Evolutionary conservation across 2,113 vertebrate genomes (phyloP).

Genomic region (Candoia aspera): DNA sequence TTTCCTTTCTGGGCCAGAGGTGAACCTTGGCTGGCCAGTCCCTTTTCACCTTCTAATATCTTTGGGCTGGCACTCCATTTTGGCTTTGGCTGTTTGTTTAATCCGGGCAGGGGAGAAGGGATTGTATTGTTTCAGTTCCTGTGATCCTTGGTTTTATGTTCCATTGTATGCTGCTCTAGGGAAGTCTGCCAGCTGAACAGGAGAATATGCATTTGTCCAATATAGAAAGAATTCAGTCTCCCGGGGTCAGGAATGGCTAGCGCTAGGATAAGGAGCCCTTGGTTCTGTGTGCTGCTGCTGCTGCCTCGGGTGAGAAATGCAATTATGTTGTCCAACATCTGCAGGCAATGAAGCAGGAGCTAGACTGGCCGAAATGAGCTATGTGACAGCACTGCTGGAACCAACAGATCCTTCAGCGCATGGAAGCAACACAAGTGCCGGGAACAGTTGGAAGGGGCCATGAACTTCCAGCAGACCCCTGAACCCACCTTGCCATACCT

Average conservation of each 20-base stretch:
- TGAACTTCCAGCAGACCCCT: background rate
- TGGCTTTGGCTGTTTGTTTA: background rate
- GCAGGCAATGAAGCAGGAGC: background rate
- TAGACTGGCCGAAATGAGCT: background rate
- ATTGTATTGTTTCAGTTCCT: background rate
- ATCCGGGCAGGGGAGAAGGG: background rate
- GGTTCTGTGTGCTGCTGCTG: background rate
- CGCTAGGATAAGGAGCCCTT: background rate
- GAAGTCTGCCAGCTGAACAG: background rate
- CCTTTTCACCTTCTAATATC: background rate
- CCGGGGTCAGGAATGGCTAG: background rate
- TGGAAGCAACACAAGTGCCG: background rate
- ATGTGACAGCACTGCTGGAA: background rate
- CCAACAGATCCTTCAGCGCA: background rate
- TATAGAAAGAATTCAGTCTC: too few species aligned
- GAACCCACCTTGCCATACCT: background rate
- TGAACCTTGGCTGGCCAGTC: too few species aligned
- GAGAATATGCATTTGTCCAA: background rate
- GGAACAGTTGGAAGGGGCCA: background rate
- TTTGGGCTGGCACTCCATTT: background rate
- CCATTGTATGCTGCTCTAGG: background rate
- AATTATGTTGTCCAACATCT: background rate
- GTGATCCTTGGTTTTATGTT: background rate
- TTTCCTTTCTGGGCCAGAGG: background rate
- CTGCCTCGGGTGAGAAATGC: background rate